These are phyloP conservation scores for Scatophagus argus DNA, from an alignment of 2,113 vertebrate species.

Conservation along the genomic window DNA sequence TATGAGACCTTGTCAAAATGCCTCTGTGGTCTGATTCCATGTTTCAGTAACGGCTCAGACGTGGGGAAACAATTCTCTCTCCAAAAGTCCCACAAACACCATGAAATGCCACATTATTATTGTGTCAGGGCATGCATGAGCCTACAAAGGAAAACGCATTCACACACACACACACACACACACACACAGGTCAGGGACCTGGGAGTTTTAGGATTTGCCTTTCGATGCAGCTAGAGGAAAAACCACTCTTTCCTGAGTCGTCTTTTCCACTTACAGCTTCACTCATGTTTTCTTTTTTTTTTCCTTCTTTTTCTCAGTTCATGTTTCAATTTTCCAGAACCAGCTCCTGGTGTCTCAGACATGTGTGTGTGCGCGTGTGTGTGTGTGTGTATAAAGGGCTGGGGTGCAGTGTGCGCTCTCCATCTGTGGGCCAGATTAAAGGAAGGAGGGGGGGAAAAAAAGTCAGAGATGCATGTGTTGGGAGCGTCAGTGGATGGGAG, in stretches of 20 bases:
- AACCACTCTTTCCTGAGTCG: constrained; percentile 67
- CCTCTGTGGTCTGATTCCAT: constrained; percentile 63
- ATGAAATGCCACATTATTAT: constrained; percentile 44
- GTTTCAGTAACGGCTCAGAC: constrained; percentile 68
- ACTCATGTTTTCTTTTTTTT: constrained; percentile 57
- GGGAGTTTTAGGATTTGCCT: constrained; percentile 30
- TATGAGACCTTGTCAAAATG: constrained; percentile 65
- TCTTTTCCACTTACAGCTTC: constrained; percentile 77
- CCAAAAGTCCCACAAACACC: constrained; percentile 61
- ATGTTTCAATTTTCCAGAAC: constrained; percentile 77
- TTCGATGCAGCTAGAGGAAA: constrained; percentile 54
- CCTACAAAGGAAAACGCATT: constrained; percentile 27
- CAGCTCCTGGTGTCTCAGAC: constrained; percentile 51
- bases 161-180: not conserved
- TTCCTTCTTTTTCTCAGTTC: constrained; percentile 63
- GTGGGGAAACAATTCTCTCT: constrained; percentile 38
- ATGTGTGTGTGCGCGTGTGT: constrained; percentile 51
- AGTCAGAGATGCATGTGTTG: constrained; percentile 51
- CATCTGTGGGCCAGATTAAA: constrained; percentile 80
- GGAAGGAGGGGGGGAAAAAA: constrained; percentile 18
- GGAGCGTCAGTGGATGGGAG: constrained; percentile 19
- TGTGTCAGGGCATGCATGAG: constrained; percentile 43
- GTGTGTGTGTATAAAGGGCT: constrained; percentile 27
- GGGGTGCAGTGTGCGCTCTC: constrained; percentile 56
- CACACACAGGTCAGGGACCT: constrained; percentile 19